Evolutionary conservation across 1,140 invertebrate genomes (phyloP).

Genomic region (Pteromalus puparum): DNA sequence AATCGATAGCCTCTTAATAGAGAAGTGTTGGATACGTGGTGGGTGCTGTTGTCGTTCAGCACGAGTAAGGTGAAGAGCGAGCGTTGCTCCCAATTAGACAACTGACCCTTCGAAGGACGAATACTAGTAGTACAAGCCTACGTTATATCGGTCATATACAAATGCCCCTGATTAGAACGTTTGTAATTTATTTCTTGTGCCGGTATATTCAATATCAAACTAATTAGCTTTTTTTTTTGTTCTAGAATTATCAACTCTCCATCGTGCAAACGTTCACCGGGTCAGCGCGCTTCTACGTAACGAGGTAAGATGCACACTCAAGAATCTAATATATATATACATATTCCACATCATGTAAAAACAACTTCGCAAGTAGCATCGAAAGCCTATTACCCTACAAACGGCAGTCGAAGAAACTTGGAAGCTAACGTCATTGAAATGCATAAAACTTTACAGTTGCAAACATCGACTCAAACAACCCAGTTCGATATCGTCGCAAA

Average conservation of each 20-base stretch:
- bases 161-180: not conserved
- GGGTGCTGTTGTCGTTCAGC: not conserved
- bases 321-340: not conserved
- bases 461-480: not conserved
- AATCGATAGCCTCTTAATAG: not conserved
- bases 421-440: not conserved
- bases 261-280: not conserved
- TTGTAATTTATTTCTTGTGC: not conserved
- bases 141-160: not conserved
- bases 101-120: not conserved
- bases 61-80: not conserved
- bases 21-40: not conserved
- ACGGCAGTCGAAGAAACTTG: not conserved
- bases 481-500: not conserved
- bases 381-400: not conserved
- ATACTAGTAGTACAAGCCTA: not conserved
- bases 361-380: not conserved
- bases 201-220: not conserved
- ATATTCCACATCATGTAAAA: not conserved
- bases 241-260: not conserved
- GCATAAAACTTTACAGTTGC: not conserved
- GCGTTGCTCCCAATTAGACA: not conserved
- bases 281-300: not conserved
- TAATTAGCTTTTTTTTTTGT: not conserved
- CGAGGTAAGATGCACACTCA: not conserved